phyloP scores from a whole-genome alignment of 1,140 invertebrate species.

The Ruditapes philippinarum region DNA sequence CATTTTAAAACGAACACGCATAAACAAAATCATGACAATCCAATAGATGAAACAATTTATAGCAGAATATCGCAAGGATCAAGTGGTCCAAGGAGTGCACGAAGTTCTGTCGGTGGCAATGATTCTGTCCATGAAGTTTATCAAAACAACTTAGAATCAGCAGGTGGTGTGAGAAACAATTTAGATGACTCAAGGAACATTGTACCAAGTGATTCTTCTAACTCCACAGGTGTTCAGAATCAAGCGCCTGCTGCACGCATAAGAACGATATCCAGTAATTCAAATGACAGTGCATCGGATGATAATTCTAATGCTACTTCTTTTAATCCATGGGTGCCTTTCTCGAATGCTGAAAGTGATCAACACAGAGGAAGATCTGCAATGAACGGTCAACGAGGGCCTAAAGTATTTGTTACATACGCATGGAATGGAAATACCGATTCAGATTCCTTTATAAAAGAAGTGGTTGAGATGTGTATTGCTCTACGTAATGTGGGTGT shows the following conservation, averaged over 20 bases:
- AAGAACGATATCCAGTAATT: too few relatives aligned
- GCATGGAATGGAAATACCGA: constrained; percentile 24
- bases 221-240: not conserved
- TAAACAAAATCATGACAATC: not conserved
- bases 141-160: not conserved
- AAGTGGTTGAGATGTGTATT: not conserved
- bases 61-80: not conserved
- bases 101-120: not conserved
- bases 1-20: too few relatives aligned
- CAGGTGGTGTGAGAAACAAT: not conserved
- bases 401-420: constrained; percentile 18
- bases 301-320: not conserved
- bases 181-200: not conserved
- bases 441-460: not conserved
- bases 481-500: not conserved
- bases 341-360: not conserved
- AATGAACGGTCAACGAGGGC: not conserved
- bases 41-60: not conserved
- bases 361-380: not conserved
- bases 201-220: not conserved
- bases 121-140: not conserved
- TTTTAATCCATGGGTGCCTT: not conserved
- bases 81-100: not conserved
- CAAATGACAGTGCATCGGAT: too few relatives aligned
- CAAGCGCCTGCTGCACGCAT: not conserved